Evolutionary conservation across 2,888 invertebrate species (phyloP).

Genomic region (Eupithecia dodoneata): DNA sequence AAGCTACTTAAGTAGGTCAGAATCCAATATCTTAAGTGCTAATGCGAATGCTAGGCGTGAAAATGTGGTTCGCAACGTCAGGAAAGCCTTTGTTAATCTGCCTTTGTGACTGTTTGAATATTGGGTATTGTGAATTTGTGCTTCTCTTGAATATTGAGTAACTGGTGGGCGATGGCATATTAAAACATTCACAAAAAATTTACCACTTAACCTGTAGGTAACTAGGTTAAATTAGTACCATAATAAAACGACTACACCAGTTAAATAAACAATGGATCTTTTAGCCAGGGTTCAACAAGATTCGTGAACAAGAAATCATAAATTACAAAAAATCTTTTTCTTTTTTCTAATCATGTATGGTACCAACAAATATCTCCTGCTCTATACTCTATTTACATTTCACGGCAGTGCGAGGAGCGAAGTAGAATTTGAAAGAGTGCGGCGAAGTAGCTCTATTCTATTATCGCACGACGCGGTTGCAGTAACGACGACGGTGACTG

Average conservation of each 20-base stretch:
- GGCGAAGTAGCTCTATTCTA: constrained; percentile 51
- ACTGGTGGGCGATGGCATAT: background rate
- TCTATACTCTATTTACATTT: constrained; percentile 22
- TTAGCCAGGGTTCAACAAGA: too few relatives aligned
- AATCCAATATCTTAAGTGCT: constrained; percentile 45
- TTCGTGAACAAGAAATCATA: too few relatives aligned
- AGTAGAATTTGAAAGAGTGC: constrained; percentile 46
- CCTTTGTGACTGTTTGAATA: background rate
- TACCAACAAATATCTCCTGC: background rate
- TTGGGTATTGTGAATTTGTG: background rate
- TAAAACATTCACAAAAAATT: background rate
- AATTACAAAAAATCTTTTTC: background rate
- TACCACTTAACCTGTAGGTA: too few relatives aligned
- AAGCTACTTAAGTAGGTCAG: constrained; percentile 41
- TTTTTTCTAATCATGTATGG: background rate
- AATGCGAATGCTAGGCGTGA: constrained; percentile 29
- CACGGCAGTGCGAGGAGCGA: constrained; percentile 17
- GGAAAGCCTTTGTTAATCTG: constrained; percentile 4
- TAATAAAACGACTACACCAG: too few relatives aligned
- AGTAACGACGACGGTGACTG: constrained; percentile 44
- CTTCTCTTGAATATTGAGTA: background rate
- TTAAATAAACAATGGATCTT: too few relatives aligned
- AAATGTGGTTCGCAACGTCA: constrained; percentile 8
- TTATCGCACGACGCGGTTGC: constrained; percentile 51
- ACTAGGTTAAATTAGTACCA: too few relatives aligned